Conservation (phyloP, 1,140 invertebrate species). For the Propsilocerus akamusi region DNA sequence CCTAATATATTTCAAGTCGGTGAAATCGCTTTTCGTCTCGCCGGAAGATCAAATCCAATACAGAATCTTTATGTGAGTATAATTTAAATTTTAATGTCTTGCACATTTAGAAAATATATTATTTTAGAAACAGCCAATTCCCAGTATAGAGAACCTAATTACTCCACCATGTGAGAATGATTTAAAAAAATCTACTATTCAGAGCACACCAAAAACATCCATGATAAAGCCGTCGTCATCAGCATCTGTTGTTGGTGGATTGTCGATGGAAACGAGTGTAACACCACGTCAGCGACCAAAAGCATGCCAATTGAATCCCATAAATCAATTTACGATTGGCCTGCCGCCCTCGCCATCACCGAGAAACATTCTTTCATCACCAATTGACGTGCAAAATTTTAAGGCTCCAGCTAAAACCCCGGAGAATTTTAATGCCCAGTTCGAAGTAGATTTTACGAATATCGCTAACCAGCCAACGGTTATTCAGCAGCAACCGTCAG, state of each 20-base stretch:
- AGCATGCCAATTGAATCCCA: conserved; percentile 15
- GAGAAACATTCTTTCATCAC: conserved; percentile 21
- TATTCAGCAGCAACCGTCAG: conserved; percentile 19
- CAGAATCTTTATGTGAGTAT: conserved; percentile 62
- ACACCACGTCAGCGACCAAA: conserved; percentile 72
- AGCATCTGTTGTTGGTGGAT: conserved; percentile 31
- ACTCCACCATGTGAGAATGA: conserved; percentile 43
- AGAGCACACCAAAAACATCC: conserved; percentile 28
- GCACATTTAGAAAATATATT: conserved; percentile 3
- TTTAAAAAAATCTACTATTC: conserved; percentile 33
- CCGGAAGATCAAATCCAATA: conserved; percentile 57
- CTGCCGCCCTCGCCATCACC: conserved; percentile 27
- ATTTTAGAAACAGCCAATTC: conserved; percentile 40
- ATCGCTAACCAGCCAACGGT: conserved; percentile 14
- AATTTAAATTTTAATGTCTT: conserved; percentile 5
- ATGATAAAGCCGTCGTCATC: conserved; percentile 19
- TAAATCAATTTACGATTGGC: conserved; percentile 26
- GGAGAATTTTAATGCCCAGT: conserved; percentile 14
- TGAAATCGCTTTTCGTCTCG: conserved; percentile 52
- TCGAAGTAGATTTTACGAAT: conserved; percentile 22
- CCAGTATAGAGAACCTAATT: conserved; percentile 42
- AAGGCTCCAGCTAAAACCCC: conserved; percentile 19
- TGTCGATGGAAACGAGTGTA: conserved; percentile 47
- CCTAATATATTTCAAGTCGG: conserved; percentile 85
- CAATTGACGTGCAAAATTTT: conserved; percentile 17